phyloP scores from a whole-genome alignment of 2,113 vertebrate genomes.

The Calidris pugnax region DNA sequence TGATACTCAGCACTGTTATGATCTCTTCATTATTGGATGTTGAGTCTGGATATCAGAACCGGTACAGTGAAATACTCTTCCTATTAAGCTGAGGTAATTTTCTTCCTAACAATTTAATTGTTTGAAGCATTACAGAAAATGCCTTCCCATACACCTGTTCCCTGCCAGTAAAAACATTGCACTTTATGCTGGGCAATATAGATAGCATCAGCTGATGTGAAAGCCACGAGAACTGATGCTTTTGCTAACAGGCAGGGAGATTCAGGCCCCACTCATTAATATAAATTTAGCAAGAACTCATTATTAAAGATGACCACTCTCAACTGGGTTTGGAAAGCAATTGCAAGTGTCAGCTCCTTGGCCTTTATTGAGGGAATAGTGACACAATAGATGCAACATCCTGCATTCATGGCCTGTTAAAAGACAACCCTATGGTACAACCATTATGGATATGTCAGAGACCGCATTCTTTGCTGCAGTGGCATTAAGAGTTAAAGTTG shows the following conservation, averaged over 20 bases:
- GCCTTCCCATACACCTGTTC: background rate
- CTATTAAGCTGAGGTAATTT: conserved; percentile 44
- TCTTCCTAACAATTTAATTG: background rate
- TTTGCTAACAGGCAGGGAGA: background rate
- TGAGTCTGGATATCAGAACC: conserved; percentile 9
- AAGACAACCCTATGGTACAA: background rate
- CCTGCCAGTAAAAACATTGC: background rate
- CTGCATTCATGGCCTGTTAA: background rate
- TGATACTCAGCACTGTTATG: background rate
- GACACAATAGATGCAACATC: background rate
- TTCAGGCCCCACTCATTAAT: background rate
- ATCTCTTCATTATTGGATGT: conserved; percentile 16
- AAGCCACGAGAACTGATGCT: background rate
- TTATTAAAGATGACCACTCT: background rate
- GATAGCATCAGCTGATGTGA: background rate
- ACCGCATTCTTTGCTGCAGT: background rate
- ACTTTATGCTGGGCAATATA: background rate
- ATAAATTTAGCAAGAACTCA: background rate
- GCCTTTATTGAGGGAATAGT: background rate
- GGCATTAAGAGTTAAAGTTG: background rate
- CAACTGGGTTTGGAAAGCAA: background rate
- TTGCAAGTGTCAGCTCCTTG: background rate
- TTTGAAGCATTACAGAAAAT: background rate
- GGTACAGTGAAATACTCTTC: background rate
- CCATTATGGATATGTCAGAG: background rate